Base-by-base conservation (phyloP, 2,888 invertebrate genomes). In the Phlogophora meticulosa region DNA sequence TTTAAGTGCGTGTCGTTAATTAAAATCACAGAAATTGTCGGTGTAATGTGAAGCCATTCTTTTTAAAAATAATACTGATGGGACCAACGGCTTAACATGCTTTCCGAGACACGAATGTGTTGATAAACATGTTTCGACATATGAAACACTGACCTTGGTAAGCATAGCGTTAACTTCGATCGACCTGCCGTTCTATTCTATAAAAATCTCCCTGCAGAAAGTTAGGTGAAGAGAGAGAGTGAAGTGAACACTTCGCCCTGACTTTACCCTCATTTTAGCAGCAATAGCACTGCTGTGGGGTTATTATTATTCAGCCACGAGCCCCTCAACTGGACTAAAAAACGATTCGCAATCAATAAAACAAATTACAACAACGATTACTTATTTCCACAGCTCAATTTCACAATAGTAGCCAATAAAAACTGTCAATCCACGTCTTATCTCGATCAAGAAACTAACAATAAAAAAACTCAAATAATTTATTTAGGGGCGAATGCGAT, bases 401-500 rank as follows among this genome's bases (percentile, higher is more conserved):
- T 64, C 78, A 86, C 85, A 85, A 87, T 84, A 76, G 80, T 71
- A 72, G 42, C 68, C 77, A 82, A 80, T 81, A 78, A 75, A 77
- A 73, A 80, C 70, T 79, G 72, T 52, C 79, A 72, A 72, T 65
- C 43, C 45, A 43, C 13, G 48, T 51, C 63, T 78, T 74, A 77
- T 78, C 76, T 45, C 2, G 43, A 74, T 77, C 61, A 34, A 76
- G 13, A n/a, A 45, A 58, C 51, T 38, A 32, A 51, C 72, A 78
- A 76, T 63, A 63, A 64, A 72, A 74, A 80, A 81, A 84, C 82
- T 85, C 80, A 83, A 87, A 86, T 83, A 81, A 82, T 85, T 81
- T 80, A 71, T 69, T 80, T 63, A 78, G 85, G 89, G 83, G 72
- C 79, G 76, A 85, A 83, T 60, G 76, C 77, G 88, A 89, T 89